Base-by-base conservation (phyloP, 2,113 vertebrate genomes). In the Camelus bactrianus region DNA sequence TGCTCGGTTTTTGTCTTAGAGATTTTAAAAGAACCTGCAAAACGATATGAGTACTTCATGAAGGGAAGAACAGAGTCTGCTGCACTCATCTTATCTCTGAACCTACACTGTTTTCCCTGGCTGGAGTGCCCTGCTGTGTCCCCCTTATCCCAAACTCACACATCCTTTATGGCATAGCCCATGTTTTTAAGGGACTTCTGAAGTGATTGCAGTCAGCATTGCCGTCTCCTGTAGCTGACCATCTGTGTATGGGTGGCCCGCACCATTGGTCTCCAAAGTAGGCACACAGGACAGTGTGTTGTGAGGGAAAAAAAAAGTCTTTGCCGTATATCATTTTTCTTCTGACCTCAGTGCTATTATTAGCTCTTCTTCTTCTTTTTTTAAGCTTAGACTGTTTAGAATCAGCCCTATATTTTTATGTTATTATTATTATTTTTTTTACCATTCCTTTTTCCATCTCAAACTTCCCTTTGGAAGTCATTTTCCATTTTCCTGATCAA, bases 401-500 rank as follows among this genome's bases (percentile, higher is more conserved):
- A 81, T 26, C 75, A 79, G 69, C 48, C 58, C 50, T 5, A 11
- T 69, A 79, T 60, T 73, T 85, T 87, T n/a, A 54, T 50, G n/a
- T 82, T 67, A 38, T n/a, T 82, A 24, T 30, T 56, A 0, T 64
- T 42, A 42, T 42, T 42, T n/a, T 60, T 83, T 38, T 62, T 76
- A 16, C 64, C 79, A 50, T 58, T 67, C 58, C 50, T 77, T 72
- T 79, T 67, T 88, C 28, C 69, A 26, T 42, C 89, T 84, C 8
- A 81, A 20, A 13, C 26, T 89, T 95, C 67, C 50, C 19, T 65
- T 64, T 80, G 42, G 32, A 50, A 14, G 20, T 88, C 48, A 46
- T 77, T 95, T 95, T 85, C 9, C 15, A 17, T 84, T 95, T 88
- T 54, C 30, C 24, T 86, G 72, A 12, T 84, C 22, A 90, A 14